Conservation (phyloP, 2,888 invertebrate species). For the Acrocyrtus sp. region DNA sequence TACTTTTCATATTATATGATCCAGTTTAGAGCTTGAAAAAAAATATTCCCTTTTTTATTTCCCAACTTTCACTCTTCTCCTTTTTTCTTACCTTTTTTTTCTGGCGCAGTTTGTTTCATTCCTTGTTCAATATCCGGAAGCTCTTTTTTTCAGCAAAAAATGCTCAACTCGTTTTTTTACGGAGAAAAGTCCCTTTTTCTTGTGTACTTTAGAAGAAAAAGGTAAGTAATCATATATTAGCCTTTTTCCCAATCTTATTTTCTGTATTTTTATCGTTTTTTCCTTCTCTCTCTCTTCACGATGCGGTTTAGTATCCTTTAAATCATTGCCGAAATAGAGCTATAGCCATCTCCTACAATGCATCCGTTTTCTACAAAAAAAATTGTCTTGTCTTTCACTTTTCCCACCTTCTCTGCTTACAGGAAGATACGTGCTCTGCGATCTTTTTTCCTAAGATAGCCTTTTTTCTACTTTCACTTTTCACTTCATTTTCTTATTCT, state of each 20-base stretch:
- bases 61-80: constrained; percentile 14
- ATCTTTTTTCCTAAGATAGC: not conserved
- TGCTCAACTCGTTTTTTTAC: too few species aligned
- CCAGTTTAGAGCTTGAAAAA: too few species aligned
- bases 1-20: too few species aligned
- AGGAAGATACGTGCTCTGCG: not conserved
- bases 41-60: constrained; percentile 12
- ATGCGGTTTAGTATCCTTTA: not conserved
- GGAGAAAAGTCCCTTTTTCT: too few species aligned
- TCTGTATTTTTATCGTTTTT: constrained; percentile 1
- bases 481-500: too few species aligned
- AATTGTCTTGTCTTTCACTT: not conserved
- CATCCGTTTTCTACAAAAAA: too few species aligned
- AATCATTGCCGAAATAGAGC: not conserved
- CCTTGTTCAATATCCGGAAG: constrained; percentile 41
- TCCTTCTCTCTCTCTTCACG: not conserved
- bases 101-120: too few species aligned
- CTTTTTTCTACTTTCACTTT: not conserved
- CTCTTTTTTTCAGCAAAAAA: constrained; percentile 26
- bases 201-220: too few species aligned
- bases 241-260: constrained; percentile 16
- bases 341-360: too few species aligned
- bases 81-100: constrained; percentile 5
- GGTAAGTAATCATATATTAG: constrained; percentile 27
- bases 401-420: not conserved